Base-by-base conservation (phyloP, 2,888 invertebrate species). In the Phaonia tiefii region DNA sequence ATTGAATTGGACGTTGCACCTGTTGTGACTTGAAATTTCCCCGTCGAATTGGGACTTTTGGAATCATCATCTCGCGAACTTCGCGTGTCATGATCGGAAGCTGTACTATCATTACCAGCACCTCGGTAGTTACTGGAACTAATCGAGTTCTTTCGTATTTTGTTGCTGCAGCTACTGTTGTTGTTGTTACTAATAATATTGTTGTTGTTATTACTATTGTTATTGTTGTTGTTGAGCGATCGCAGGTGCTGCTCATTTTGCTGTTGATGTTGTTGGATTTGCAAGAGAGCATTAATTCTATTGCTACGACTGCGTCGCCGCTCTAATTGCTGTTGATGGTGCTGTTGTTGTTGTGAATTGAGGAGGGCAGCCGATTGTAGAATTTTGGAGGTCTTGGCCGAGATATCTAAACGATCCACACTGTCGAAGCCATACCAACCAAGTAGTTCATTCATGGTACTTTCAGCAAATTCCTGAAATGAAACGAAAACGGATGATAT, bases 381-480 rank as follows among this genome's bases (percentile, higher is more conserved):
- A 26, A 90, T 78, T 17, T 88, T 86, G n/a, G 89, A 88, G 3
- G 89, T 87, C 83, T 90, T 90, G 31, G 89, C 86, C 42, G 89
- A 88, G 25, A 87, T 91, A 86, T 86, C 89, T 79, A 94, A 90
- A 39, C 94, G 92, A 90, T 95, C 95, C 70, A 93, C 92, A 85
- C 93, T 93, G 80, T 94, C 95, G 89, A 97, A 97, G 1, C 97
- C 97, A 91, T 97, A 98, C 96, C 97, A 97, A 54, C 97, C 97
- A 25, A 97, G 92, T 80, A 97, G 92, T 90, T 97, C 97, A 88
- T 97, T 97, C 97, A 97, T 97, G 0, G 97, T 96, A 65, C 95
- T 96, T 90, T 97, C 97, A 4, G 97, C 97, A 91, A 96, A 97
- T 90, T 97, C 96, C 97, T 97, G 92, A 2, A 92, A 92, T 31